These are phyloP conservation scores for Gadus macrocephalus DNA, from an alignment of 2,113 vertebrate species.

Conservation along the genomic window DNA sequence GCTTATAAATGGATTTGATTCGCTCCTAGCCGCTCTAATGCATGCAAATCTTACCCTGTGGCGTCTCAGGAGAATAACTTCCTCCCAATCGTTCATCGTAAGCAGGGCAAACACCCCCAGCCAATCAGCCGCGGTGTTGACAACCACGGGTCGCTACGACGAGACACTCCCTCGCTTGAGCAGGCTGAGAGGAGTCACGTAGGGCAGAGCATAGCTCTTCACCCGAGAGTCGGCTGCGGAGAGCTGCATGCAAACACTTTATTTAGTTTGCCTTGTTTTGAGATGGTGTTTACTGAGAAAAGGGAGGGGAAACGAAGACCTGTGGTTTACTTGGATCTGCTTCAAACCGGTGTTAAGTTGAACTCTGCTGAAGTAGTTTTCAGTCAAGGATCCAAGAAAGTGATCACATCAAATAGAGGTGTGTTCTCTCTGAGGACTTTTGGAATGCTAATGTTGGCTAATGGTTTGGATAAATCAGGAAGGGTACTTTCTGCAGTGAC, in stretches of 20 bases:
- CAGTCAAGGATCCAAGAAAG: too few relatives aligned
- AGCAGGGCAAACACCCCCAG: constrained; percentile 49
- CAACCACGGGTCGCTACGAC: constrained; percentile 48
- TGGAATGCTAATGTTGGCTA: too few relatives aligned
- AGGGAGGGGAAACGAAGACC: too few relatives aligned
- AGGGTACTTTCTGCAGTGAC: too few relatives aligned
- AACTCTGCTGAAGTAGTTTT: too few relatives aligned
- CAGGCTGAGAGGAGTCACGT: constrained; percentile 27
- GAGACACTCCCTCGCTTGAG: constrained; percentile 37
- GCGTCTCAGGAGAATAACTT: constrained; percentile 60
- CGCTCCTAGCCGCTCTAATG: constrained; percentile 56
- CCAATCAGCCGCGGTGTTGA: constrained; percentile 49
- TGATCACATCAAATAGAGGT: too few relatives aligned
- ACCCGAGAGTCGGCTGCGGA: constrained; percentile 8
- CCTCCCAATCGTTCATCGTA: constrained; percentile 40
- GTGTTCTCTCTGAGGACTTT: too few relatives aligned
- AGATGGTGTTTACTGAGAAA: too few relatives aligned
- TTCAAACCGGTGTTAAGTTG: too few relatives aligned
- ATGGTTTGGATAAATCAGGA: too few relatives aligned
- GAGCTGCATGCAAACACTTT: background rate
- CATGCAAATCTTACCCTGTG: constrained; percentile 61
- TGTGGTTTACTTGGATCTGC: too few relatives aligned
- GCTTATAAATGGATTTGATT: constrained; percentile 63
- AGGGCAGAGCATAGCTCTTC: constrained; percentile 33
- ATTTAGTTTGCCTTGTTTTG: too few relatives aligned